These are phyloP conservation scores for Drosophila diplacantha DNA, from an alignment of 2,888 invertebrate species.

Conservation along the genomic window DNA sequence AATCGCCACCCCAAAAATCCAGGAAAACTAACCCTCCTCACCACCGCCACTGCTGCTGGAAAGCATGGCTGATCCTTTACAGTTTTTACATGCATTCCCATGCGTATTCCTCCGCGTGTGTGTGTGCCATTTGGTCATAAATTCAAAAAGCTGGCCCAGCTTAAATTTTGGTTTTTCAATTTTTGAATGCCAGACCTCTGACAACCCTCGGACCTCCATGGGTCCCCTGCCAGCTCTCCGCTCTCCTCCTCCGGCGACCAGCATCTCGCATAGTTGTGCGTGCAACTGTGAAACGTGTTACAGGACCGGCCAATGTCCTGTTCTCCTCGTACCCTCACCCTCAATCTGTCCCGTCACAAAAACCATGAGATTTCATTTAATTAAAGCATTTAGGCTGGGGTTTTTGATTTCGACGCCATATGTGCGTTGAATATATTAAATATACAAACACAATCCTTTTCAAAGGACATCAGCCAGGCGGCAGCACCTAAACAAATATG, in stretches of 20 bases:
- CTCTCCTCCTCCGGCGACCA: neutral
- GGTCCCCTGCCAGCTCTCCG: conserved; percentile 7
- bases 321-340: neutral
- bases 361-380: conserved; percentile 71
- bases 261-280: conserved; percentile 62
- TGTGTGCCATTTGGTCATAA: conserved; percentile 64
- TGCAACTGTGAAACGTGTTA: conserved; percentile 65
- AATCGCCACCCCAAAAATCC: conserved; percentile 30
- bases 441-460: conserved; percentile 51
- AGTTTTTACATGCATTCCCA: conserved; percentile 56
- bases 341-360: conserved; percentile 47
- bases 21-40: conserved; percentile 15
- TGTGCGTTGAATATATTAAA: conserved; percentile 71
- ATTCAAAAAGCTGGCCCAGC: conserved; percentile 69
- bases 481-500: conserved; percentile 27
- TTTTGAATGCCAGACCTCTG: conserved; percentile 60
- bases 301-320: conserved; percentile 59
- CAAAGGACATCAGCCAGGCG: conserved; percentile 15
- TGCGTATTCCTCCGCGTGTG: conserved; percentile 50
- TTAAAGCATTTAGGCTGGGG: conserved; percentile 60
- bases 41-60: conserved; percentile 25
- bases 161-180: conserved; percentile 72
- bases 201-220: conserved; percentile 23
- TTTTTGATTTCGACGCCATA: conserved; percentile 66
- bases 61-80: conserved; percentile 35